These are phyloP conservation scores for Eolophus roseicapilla DNA, from an alignment of 2,113 vertebrate genomes.

Conservation along the genomic window DNA sequence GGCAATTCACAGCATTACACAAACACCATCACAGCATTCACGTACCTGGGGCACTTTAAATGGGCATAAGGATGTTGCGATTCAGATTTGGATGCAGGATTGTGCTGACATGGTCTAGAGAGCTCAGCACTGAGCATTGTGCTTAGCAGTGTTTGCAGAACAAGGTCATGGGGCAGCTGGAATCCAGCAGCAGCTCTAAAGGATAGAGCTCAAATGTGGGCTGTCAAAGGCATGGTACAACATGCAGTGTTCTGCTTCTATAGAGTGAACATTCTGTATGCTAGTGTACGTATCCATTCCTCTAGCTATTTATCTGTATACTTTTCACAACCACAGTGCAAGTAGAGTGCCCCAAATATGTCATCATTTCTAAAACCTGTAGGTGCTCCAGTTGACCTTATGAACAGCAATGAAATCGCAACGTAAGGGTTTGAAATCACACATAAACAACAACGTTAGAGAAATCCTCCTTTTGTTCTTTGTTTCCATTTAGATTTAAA, in stretches of 20 bases:
- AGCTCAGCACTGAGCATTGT: not conserved
- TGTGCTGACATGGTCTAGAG: not conserved
- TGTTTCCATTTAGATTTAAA: not conserved
- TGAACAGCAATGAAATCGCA: not conserved
- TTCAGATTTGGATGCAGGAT: not conserved
- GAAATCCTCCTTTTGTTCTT: not conserved
- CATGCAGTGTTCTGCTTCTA: not conserved
- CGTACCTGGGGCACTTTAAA: accelerated
- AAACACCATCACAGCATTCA: not conserved
- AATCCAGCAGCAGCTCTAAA: not conserved
- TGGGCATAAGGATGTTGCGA: accelerated
- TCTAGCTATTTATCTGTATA: not conserved
- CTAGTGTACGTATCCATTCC: too few species aligned
- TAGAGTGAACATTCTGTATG: not conserved
- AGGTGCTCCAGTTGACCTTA: not conserved
- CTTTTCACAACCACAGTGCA: not conserved
- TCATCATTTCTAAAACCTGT: not conserved
- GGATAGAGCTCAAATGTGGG: not conserved
- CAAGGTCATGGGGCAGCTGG: not conserved
- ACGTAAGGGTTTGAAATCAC: not conserved
- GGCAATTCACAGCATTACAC: not conserved
- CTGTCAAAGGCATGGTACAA: not conserved
- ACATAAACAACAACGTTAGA: not conserved
- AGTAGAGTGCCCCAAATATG: not conserved
- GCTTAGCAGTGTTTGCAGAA: not conserved